These are phyloP conservation scores for Hestina assimilis DNA, from an alignment of 1,140 invertebrate genomes.

Conservation along the genomic window DNA sequence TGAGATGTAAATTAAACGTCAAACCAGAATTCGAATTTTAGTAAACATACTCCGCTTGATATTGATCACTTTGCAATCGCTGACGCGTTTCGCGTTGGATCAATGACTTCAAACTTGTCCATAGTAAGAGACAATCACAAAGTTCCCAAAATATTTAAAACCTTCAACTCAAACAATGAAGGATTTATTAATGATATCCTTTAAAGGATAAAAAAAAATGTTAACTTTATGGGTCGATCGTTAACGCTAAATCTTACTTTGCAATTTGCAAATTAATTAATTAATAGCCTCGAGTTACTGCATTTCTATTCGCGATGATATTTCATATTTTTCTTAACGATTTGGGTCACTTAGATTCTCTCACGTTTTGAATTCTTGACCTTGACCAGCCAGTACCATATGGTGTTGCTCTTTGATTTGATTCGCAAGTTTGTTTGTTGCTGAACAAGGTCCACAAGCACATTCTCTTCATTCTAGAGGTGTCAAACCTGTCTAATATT, in stretches of 20 bases:
- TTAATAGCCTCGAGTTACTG: too few species aligned
- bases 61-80: constrained; percentile 54
- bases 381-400: constrained; percentile 47
- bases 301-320: neutral
- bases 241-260: too few species aligned
- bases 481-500: constrained; percentile 16
- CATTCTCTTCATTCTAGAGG: constrained; percentile 9
- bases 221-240: too few species aligned
- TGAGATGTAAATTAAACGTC: constrained; percentile 36
- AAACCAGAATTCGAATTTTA: constrained; percentile 39
- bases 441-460: constrained; percentile 41
- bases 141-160: too few species aligned
- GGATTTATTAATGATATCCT: too few species aligned
- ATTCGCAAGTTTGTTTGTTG: constrained; percentile 33
- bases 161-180: too few species aligned
- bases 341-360: constrained; percentile 37
- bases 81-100: constrained; percentile 34
- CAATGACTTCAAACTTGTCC: constrained; percentile 26
- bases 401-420: constrained; percentile 28
- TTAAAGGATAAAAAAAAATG: too few species aligned
- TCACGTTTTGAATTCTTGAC: constrained; percentile 41
- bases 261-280: too few species aligned
- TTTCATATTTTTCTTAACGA: constrained; percentile 17
- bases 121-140: too few species aligned
- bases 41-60: constrained; percentile 23